Percentiles rank a stretch among this genome's conserved stretches.
Conservation (phyloP, 1,140 invertebrate genomes). For the Phymorhynchus buccinoides region DNA sequence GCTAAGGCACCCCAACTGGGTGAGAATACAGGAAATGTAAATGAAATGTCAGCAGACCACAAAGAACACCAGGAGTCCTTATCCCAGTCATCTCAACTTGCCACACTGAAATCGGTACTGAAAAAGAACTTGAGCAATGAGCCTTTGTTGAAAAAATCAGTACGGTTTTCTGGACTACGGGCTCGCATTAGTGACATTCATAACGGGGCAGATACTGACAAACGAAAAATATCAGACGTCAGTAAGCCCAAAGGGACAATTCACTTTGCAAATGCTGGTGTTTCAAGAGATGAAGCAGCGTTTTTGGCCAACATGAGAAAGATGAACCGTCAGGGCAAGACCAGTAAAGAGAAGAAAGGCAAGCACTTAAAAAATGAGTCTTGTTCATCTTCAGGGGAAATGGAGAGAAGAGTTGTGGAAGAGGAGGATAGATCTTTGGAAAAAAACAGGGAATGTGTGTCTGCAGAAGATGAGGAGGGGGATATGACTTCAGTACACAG, state of each 20-base stretch:
- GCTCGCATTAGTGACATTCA: neutral
- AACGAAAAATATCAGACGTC: neutral
- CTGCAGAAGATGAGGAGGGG: too few relatives aligned
- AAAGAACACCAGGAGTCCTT: neutral
- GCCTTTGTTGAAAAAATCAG: neutral
- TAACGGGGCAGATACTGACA: neutral
- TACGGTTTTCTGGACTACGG: slow-evolving; percentile 4
- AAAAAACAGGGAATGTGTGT: too few relatives aligned
- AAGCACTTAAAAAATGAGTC: neutral
- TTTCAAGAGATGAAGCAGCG: neutral
- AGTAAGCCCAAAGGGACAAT: neutral
- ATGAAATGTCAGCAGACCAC: neutral
- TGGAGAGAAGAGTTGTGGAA: too few relatives aligned
- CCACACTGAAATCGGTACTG: neutral
- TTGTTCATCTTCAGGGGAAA: neutral
- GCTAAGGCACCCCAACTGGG: neutral
- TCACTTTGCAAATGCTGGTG: neutral
- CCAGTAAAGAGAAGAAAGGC: neutral
- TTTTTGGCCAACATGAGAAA: neutral
- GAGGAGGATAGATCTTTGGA: too few relatives aligned
- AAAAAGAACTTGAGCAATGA: neutral
- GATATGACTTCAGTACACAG: too few relatives aligned
- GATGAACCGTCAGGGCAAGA: neutral
- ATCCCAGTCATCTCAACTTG: neutral
- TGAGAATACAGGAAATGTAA: neutral